A percentile compares a stretch with the other conserved stretches of the same genome.
These are phyloP conservation scores for Megastigmus dorsalis DNA, from an alignment of 2,888 invertebrate species.

Conservation along the genomic window DNA sequence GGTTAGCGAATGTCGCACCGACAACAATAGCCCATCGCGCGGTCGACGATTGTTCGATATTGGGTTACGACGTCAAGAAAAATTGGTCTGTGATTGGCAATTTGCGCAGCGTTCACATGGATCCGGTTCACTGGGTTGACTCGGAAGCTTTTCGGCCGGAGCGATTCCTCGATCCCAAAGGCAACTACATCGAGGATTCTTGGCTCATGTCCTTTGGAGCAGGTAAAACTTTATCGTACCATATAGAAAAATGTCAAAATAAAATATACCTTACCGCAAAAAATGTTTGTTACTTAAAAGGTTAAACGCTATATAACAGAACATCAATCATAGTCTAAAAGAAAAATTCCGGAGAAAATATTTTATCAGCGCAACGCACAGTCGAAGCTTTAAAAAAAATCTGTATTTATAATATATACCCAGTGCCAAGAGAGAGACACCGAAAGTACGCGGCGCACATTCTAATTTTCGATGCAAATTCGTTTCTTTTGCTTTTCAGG, in stretches of 20 bases:
- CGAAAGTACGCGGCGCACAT: not conserved
- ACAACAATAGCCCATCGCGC: slow-evolving; percentile 85
- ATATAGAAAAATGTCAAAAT: too few relatives aligned
- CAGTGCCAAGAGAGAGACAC: not conserved
- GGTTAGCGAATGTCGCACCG: slow-evolving; percentile 85
- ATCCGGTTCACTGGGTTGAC: slow-evolving; percentile 79
- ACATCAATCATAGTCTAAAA: too few relatives aligned
- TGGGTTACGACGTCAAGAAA: slow-evolving; percentile 78
- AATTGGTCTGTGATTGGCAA: slow-evolving; percentile 79
- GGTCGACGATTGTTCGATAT: slow-evolving; percentile 80
- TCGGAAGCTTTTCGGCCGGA: slow-evolving; percentile 84
- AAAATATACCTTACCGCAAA: too few relatives aligned
- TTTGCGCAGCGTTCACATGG: slow-evolving; percentile 83
- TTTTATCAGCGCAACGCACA: too few relatives aligned
- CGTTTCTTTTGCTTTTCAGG: slow-evolving; percentile 64
- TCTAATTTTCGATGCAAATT: slow-evolving; percentile 25
- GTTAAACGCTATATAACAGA: too few relatives aligned
- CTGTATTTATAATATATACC: not conserved
- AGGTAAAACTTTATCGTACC: too few relatives aligned
- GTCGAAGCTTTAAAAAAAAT: slow-evolving; percentile 1
- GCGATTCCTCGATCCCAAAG: slow-evolving; percentile 80
- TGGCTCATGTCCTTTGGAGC: slow-evolving; percentile 64
- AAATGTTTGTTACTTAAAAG: too few relatives aligned
- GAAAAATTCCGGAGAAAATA: too few relatives aligned
- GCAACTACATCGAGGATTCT: slow-evolving; percentile 69